Evolutionary conservation across 2,113 vertebrate species (phyloP).

Genomic region (Casuarius casuarius): DNA sequence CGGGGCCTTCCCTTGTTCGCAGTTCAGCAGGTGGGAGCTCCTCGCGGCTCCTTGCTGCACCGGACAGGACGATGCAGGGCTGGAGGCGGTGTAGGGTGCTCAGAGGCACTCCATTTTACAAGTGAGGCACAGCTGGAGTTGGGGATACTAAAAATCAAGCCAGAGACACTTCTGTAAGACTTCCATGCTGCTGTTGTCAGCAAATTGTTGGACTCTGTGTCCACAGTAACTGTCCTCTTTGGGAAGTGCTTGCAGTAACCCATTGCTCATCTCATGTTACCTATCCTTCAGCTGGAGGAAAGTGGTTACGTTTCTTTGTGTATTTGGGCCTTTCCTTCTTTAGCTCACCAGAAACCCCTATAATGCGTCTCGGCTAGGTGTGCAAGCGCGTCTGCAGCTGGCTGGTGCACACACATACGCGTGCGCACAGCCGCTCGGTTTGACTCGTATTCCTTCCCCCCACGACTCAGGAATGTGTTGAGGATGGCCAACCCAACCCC

Average conservation of each 20-base stretch:
- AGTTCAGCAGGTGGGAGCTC: background rate
- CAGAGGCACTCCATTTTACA: background rate
- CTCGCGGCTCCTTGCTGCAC: background rate
- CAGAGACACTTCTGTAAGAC: background rate
- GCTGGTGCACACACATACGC: too few species aligned
- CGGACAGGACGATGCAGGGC: rapidly evolving
- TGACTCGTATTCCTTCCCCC: background rate
- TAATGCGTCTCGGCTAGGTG: background rate
- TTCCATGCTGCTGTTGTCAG: rapidly evolving
- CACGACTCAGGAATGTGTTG: background rate
- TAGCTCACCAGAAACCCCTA: background rate
- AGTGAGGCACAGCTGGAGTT: background rate
- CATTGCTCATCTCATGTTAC: background rate
- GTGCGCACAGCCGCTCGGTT: too few species aligned
- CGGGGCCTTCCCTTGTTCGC: background rate
- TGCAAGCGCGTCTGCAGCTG: background rate
- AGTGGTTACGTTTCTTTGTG: rapidly evolving
- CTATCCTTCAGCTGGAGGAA: background rate
- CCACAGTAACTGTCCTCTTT: background rate
- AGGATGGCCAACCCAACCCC: background rate
- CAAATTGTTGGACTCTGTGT: rapidly evolving
- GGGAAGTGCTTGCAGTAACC: background rate
- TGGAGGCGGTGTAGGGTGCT: background rate
- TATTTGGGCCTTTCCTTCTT: rapidly evolving
- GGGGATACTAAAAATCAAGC: background rate